phyloP scores from a whole-genome alignment of 2,888 invertebrate genomes.

The Nephrotoma appendiculata region DNA sequence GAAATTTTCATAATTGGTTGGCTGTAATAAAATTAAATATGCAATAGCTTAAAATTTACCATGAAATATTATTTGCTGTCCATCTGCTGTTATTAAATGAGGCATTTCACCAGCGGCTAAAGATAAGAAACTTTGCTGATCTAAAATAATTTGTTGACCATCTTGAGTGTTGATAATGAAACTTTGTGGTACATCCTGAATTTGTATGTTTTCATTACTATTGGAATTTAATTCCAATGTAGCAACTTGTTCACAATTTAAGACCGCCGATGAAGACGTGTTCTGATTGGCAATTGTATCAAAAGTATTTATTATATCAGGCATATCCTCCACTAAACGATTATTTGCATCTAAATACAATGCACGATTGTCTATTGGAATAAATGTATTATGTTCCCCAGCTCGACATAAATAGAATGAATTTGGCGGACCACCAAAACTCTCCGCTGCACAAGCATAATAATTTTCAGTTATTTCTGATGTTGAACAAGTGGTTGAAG shows the following conservation, averaged over 20 bases:
- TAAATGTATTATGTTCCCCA: slow-evolving; percentile 54
- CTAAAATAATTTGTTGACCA: slow-evolving; percentile 33
- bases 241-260: background rate
- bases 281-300: slow-evolving; percentile 14
- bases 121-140: slow-evolving; percentile 12
- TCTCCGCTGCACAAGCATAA: slow-evolving; percentile 57
- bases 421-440: slow-evolving; percentile 54
- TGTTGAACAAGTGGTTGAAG: background rate
- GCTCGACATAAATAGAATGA: slow-evolving; percentile 57
- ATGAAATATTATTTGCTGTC: slow-evolving; percentile 20
- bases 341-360: slow-evolving; percentile 25
- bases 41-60: slow-evolving; percentile 4
- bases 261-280: background rate
- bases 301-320: slow-evolving; percentile 9
- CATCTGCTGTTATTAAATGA: slow-evolving; percentile 22
- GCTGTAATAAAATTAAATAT: too few relatives aligned
- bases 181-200: slow-evolving; percentile 5
- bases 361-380: slow-evolving; percentile 50
- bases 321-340: slow-evolving; percentile 20
- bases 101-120: slow-evolving; percentile 10
- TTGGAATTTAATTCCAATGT: background rate
- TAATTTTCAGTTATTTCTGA: slow-evolving; percentile 19
- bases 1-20: too few relatives aligned
- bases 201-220: background rate
- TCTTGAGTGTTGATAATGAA: slow-evolving; percentile 17